phyloP scores from a whole-genome alignment of 2,888 invertebrate species.

The Troides helena region DNA sequence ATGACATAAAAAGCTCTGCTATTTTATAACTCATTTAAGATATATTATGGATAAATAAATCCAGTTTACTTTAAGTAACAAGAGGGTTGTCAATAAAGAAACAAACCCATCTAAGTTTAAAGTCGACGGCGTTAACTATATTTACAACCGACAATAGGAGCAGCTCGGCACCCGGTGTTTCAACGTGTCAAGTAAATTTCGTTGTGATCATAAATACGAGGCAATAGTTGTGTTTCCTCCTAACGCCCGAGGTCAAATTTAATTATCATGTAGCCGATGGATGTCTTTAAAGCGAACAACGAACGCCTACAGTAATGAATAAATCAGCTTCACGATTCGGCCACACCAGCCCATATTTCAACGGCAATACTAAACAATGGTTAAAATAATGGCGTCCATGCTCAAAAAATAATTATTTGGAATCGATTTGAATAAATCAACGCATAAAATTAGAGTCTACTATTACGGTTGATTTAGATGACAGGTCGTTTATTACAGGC shows the following conservation, averaged over 20 bases:
- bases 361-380: conserved; percentile 70
- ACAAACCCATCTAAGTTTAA: conserved; percentile 9
- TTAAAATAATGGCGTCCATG: conserved; percentile 71
- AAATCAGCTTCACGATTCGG: conserved; percentile 55
- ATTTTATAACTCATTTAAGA: too few species aligned
- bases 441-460: conserved; percentile 71
- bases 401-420: conserved; percentile 70
- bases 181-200: conserved; percentile 66
- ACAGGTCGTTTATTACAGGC: conserved; percentile 63
- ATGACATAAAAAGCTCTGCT: too few species aligned
- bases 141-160: conserved; percentile 52
- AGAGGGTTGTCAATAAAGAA: not conserved
- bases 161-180: conserved; percentile 60
- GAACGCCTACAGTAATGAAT: conserved; percentile 66
- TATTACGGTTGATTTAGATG: conserved; percentile 73
- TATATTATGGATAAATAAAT: too few species aligned
- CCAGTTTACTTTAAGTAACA: not conserved
- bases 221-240: conserved; percentile 57
- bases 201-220: conserved; percentile 62
- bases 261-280: conserved; percentile 74
- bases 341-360: conserved; percentile 55
- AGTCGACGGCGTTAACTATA: conserved; percentile 55
- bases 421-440: conserved; percentile 75
- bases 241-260: conserved; percentile 72
- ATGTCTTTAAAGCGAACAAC: conserved; percentile 45